Base-by-base conservation (phyloP, 2,888 invertebrate genomes). In the Drosophila diplacantha region DNA sequence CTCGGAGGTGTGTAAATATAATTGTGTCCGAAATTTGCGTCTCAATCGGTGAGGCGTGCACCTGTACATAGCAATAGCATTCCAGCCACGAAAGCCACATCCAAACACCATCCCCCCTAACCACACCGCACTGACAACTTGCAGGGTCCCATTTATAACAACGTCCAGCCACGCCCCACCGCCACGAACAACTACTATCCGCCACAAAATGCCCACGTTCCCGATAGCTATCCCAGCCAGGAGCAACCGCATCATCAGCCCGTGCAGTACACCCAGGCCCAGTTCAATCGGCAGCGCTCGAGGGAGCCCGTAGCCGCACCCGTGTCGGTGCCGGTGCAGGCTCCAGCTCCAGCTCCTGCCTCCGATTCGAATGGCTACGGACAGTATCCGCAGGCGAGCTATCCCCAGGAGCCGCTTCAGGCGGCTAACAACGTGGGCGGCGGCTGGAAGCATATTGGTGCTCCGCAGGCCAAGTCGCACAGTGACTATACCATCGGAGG, bases 111-210 rank as follows among this genome's bases (percentile, higher is more conserved):
- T 39, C 49, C 64, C 64, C 64, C 69, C 63, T 58, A 66, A 71
- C 56, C 52, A 43, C 73, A 71, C 53, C 50, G 35, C 71, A 75
- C 75, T 75, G 75, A 50, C 67, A 66, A 74, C 68, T 85, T 85
- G 56, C 83, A 86, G 86, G 85, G 73, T 53, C 77, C 85, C 69
- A 81, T 81, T 75, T 84, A 84, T 78, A 86, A 85, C 73, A 85
- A 86, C 72, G 75, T 85, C 65, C 80, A 79, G 54, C 71, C 80
- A 7, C 60, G 75, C 50, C 73, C 72, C 71, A 51, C 51, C 51
- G 55, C 74, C 70, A 14, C 20, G 57, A 35, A 60, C 44, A 20
- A 55, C 47, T 64, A 65, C 24, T 58, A 62, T 34, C 73, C 70
- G 73, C 64, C 76, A 53, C 75, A 84, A 73, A 80, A 83, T 62